These are phyloP conservation scores for Lasioglossum zephyrum DNA, from an alignment of 2,888 invertebrate genomes.

Conservation along the genomic window DNA sequence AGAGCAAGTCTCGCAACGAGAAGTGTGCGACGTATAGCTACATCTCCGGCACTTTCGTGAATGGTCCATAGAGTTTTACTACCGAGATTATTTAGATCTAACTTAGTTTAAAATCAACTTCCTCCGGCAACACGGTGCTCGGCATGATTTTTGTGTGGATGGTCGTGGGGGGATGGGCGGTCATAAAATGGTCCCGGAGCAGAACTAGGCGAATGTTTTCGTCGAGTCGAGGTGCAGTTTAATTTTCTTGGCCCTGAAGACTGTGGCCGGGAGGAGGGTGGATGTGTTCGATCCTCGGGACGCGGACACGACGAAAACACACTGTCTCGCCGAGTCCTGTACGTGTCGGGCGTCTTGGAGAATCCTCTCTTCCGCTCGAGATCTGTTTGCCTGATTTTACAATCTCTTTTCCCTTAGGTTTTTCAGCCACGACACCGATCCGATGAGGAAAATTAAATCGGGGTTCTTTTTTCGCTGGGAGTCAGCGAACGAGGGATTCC, in stretches of 20 bases:
- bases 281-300: slow-evolving; percentile 13
- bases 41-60: not conserved
- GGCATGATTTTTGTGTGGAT: slow-evolving; percentile 1
- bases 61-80: slow-evolving; percentile 11
- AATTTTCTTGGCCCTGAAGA: slow-evolving; percentile 22
- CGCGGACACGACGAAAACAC: slow-evolving; percentile 5
- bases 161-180: too few relatives aligned
- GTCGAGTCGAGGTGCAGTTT: slow-evolving; percentile 6
- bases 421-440: slow-evolving; percentile 34
- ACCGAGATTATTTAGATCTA: not conserved
- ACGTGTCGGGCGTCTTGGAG: slow-evolving; percentile 7
- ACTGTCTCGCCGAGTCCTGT: not conserved
- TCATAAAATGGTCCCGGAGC: not conserved
- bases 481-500: slow-evolving; percentile 30
- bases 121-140: not conserved
- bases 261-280: too few relatives aligned
- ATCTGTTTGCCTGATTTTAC: slow-evolving; percentile 35
- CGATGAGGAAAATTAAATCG: slow-evolving; percentile 63
- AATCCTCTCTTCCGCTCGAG: slow-evolving; percentile 12
- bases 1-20: not conserved
- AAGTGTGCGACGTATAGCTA: not conserved
- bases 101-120: slow-evolving; percentile 1
- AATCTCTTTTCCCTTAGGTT: slow-evolving; percentile 11
- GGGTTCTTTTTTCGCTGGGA: slow-evolving; percentile 7
- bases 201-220: not conserved